These are phyloP conservation scores for Dasyurus viverrinus DNA, from an alignment of 2,113 vertebrate species.

Conservation along the genomic window DNA sequence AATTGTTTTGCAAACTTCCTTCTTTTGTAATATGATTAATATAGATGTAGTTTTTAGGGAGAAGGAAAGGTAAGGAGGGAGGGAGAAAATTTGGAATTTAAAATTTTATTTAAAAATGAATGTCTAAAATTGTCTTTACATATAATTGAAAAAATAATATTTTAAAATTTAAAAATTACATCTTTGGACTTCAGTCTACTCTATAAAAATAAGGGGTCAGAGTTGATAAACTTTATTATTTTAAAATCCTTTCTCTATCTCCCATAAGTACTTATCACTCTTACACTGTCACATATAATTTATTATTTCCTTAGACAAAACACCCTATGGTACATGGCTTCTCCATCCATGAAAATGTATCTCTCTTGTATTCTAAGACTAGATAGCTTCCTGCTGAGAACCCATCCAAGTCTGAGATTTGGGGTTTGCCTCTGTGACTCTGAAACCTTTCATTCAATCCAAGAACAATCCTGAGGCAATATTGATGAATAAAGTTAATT, in stretches of 20 bases:
- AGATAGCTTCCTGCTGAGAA: not conserved
- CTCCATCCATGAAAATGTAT: constrained; percentile 12
- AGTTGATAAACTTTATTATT: not conserved
- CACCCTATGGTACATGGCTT: not conserved
- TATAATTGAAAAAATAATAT: no score
- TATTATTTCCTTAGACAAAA: not conserved
- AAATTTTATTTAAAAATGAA: not conserved
- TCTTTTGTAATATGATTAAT: not conserved
- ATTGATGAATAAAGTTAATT: not conserved
- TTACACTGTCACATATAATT: not conserved
- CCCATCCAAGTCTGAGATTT: not conserved
- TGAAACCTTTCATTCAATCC: not conserved
- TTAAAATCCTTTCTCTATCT: not conserved
- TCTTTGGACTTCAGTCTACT: not conserved
- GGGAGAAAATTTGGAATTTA: not conserved
- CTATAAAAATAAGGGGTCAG: not conserved
- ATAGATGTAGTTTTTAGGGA: not conserved
- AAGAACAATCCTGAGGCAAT: not conserved
- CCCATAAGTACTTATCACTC: not conserved
- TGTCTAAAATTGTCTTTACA: not conserved
- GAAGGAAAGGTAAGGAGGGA: not conserved
- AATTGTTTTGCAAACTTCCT: not conserved
- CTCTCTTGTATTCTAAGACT: not conserved
- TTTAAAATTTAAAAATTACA: no score
- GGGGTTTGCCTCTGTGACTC: not conserved